phyloP scores from a whole-genome alignment of 1,140 invertebrate genomes.

The Rhyzopertha dominica region DNA sequence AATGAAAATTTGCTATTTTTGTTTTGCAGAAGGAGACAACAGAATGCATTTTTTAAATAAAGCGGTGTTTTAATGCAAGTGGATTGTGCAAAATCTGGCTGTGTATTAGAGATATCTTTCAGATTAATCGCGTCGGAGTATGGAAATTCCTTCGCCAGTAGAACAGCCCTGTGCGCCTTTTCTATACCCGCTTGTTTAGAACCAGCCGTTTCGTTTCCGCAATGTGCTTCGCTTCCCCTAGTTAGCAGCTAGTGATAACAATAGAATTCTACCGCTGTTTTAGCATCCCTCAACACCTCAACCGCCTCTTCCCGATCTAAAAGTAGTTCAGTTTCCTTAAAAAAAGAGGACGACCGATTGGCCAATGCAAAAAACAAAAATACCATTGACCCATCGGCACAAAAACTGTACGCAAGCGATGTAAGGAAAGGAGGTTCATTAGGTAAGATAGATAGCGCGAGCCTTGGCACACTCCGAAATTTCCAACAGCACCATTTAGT shows the following conservation, averaged over 20 bases:
- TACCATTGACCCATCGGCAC: slow-evolving; percentile 35
- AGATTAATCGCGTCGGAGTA: too few relatives aligned
- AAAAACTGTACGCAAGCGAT: slow-evolving; percentile 32
- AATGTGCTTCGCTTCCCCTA: too few relatives aligned
- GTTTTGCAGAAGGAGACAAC: too few relatives aligned
- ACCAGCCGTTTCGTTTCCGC: too few relatives aligned
- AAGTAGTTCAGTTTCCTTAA: slow-evolving; percentile 43
- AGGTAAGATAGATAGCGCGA: slow-evolving; percentile 41
- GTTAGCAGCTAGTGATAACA: too few relatives aligned
- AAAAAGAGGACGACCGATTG: slow-evolving; percentile 44
- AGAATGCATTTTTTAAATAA: too few relatives aligned
- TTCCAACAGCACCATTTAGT: background rate
- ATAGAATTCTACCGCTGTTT: slow-evolving; percentile 41
- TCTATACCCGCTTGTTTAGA: too few relatives aligned
- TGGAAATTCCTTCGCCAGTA: too few relatives aligned
- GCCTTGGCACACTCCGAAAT: slow-evolving; percentile 41
- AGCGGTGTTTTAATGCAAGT: too few relatives aligned
- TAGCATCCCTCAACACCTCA: slow-evolving; percentile 47
- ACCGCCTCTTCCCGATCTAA: slow-evolving; percentile 46
- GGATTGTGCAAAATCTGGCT: too few relatives aligned
- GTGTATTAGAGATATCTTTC: too few relatives aligned
- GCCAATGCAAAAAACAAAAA: slow-evolving; percentile 40
- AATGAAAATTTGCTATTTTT: too few relatives aligned
- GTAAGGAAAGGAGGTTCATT: slow-evolving; percentile 36
- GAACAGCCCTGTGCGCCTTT: slow-evolving; percentile 6